Evolutionary conservation across 1,140 invertebrate genomes (phyloP).

Genomic region (Drosophila simulans): DNA sequence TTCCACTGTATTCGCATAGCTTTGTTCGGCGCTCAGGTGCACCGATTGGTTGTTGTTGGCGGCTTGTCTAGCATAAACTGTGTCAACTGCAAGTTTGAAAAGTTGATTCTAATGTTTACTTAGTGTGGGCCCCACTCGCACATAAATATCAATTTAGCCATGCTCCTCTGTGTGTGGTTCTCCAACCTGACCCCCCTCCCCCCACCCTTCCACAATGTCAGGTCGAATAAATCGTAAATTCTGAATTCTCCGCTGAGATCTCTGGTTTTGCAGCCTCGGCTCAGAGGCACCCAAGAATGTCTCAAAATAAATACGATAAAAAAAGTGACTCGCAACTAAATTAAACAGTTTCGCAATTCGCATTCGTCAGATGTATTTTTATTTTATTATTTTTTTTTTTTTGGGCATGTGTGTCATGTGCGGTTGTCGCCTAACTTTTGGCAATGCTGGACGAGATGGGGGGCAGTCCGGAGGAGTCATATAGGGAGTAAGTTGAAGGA

Average conservation of each 20-base stretch:
- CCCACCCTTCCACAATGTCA: conserved; percentile 27
- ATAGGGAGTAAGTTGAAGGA: conserved; percentile 56
- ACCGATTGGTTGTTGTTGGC: conserved; percentile 32
- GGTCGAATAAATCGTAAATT: conserved; percentile 70
- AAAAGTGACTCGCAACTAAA: conserved; percentile 57
- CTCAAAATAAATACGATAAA: conserved; percentile 53
- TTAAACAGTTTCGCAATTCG: conserved; percentile 75
- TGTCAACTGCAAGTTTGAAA: conserved; percentile 79
- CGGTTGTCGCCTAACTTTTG: conserved; percentile 25
- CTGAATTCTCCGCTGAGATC: conserved; percentile 38
- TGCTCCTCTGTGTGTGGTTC: conserved; percentile 54
- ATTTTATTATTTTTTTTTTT: conserved; percentile 22
- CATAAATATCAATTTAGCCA: conserved; percentile 63
- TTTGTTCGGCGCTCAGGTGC: conserved; percentile 53
- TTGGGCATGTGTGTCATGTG: conserved; percentile 76
- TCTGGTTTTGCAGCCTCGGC: conserved; percentile 25
- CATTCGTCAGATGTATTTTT: conserved; percentile 23
- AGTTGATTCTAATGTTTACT: conserved; percentile 77
- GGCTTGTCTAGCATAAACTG: conserved; percentile 58
- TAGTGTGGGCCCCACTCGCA: conserved; percentile 51
- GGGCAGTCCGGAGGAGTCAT: conserved; percentile 19
- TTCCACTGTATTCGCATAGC: conserved; percentile 16
- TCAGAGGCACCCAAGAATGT: conserved; percentile 58
- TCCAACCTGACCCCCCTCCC: not conserved
- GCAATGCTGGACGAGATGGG: conserved; percentile 31